Evolutionary conservation across 2,113 vertebrate species (phyloP), one percentile per base, ranked within the genome.

Genomic region (Zeus faber): DNA sequence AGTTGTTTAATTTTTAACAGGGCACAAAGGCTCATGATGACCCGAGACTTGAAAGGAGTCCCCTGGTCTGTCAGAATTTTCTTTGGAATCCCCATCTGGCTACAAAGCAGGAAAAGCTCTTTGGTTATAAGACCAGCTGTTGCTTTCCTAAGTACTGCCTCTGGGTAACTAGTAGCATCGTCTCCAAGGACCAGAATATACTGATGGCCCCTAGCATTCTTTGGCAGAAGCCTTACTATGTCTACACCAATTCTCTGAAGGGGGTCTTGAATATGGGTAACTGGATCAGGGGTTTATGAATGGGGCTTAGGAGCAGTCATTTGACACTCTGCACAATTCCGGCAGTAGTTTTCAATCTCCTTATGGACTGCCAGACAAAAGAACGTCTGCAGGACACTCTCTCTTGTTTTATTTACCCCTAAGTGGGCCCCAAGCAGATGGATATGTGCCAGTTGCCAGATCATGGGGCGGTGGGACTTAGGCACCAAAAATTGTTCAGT

Each of bases 341-440:
- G 4, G 22, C 54, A 57, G 43, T 33, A 58, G 2, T 35, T n/a
- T 4, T 48, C 27, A 1, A 48, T 2, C 2, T 35, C 55, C 13
- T 9, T 21, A 2, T 21, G n/a, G 5, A 58, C 43, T 8, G n/a
- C n/a, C n/a, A n/a, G n/a, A n/a, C 18, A 45, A 29, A 5, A 56
- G 25, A 56, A 18, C 5, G 13, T 8, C 10, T 7, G 14, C 13
- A 35, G 3, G 13, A 47, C 13, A 6, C 33, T 47, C 5, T 54
- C 49, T 3, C 46, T 26, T 1, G 59, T 54, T 23, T 62, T 62
- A 4, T 54, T 29, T 20, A 43, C 11, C 3, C 44, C 44, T 20
- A 49, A 23, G 46, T 49, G 52, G 17, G 58, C 58, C 35, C 58
- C 48, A 5, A 60, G 21, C 13, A 17, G 21, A 29, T 39, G 31